Evolutionary conservation across 2,113 vertebrate species (phyloP), one percentile per base, ranked within the genome.

Genomic region (Emberiza fucata): DNA sequence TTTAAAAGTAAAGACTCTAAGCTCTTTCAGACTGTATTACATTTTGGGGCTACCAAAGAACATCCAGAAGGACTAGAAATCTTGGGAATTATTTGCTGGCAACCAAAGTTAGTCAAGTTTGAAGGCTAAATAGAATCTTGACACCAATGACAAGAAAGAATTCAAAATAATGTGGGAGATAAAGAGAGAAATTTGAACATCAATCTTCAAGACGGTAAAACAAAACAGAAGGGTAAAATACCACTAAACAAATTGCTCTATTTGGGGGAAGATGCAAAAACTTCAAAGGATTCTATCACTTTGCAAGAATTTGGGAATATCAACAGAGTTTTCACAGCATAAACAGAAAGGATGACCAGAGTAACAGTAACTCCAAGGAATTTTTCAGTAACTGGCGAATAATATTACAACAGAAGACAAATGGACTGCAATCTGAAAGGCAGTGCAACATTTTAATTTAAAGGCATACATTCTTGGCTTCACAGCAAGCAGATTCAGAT

Each of bases 261-360:
- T 86, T 91, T 79, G n/a, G 69, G 54, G 20, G 42, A 78, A 90
- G 51, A 95, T 75, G 56, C 12, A 91, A 81, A 80, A 94, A 61
- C 69, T 94, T 95, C 92, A 94, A 97, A 95, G 86, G 88, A 76
- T 83, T 93, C 70, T 86, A 90, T 69, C 5, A 0, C 59, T 78
- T 86, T 77, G 76, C 35, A 94, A 86, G 95, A 77, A 92, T 93
- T 78, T 83, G 27, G 33, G 44, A 95, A 44, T 29, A 94, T 94
- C 95, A 97, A 95, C 96, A 95, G 85, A 84, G 47, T 82, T 83
- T 77, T 70, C 76, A 88, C 50, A 90, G 92, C 33, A 83, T 95
- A 96, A 96, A 95, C 88, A 95, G 61, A 90, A 86, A 63, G 71
- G 20, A 80, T 92, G 85, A 79, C 57, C 61, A 88, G 53, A 92